phyloP scores from a whole-genome alignment of 2,113 vertebrate genomes.

The Muntiacus reevesi region DNA sequence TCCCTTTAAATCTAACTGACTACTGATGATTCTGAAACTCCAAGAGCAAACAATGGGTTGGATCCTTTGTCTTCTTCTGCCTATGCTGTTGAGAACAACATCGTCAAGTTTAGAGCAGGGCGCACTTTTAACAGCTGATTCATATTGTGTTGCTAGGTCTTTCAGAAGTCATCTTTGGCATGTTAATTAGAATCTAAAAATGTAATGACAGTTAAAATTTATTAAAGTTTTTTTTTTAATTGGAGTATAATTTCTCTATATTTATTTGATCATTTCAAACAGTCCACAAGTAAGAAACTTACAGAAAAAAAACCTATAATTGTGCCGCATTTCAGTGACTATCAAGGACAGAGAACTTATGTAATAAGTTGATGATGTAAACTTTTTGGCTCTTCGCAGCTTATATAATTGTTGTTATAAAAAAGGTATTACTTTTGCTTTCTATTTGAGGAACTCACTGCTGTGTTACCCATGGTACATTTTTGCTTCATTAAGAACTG shows the following conservation, averaged over 20 bases:
- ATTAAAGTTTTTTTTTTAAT: neutral
- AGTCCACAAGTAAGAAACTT: neutral
- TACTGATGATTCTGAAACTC: conserved; percentile 63
- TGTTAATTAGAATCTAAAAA: conserved; percentile 66
- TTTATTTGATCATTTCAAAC: conserved; percentile 27
- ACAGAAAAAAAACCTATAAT: conserved; percentile 42
- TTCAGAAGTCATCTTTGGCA: conserved; percentile 60
- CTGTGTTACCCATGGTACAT: neutral
- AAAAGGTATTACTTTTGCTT: neutral
- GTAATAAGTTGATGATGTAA: neutral
- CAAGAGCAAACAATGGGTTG: conserved; percentile 58
- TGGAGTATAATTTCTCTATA: conserved; percentile 22
- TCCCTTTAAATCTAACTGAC: conserved; percentile 33
- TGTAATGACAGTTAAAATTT: conserved; percentile 46
- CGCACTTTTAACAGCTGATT: conserved; percentile 66
- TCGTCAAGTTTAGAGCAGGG: conserved; percentile 37
- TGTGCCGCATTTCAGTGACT: conserved; percentile 15
- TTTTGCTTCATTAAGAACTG: neutral
- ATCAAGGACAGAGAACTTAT: neutral
- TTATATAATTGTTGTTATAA: neutral
- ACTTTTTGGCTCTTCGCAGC: neutral
- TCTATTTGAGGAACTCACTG: neutral
- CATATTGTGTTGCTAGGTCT: conserved; percentile 36
- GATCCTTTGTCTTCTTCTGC: conserved; percentile 66
- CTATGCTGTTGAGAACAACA: neutral